These are phyloP conservation scores for Rutpela maculata DNA, from an alignment of 2,888 invertebrate species.

Conservation along the genomic window DNA sequence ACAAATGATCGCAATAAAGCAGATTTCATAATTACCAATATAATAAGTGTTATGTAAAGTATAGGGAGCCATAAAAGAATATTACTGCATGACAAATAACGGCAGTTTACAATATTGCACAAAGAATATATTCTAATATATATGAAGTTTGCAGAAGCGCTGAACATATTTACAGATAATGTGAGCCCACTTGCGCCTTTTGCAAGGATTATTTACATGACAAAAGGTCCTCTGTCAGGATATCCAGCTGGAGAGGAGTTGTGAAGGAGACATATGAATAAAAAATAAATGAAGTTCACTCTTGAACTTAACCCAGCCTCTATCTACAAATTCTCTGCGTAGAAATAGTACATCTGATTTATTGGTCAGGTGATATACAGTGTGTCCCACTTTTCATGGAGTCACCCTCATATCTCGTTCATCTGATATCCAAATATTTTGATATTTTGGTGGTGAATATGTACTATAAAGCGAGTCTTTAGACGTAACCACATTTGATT, in stretches of 20 bases:
- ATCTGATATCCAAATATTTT: too few relatives aligned
- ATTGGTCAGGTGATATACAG: neutral
- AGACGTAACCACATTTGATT: too few relatives aligned
- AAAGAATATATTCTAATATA: constrained; percentile 15
- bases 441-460: too few relatives aligned
- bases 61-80: neutral
- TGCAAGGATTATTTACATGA: constrained; percentile 18
- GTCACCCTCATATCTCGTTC: too few relatives aligned
- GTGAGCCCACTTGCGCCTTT: constrained; percentile 6
- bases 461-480: too few relatives aligned
- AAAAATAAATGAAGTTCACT: neutral
- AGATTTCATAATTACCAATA: neutral
- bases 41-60: neutral
- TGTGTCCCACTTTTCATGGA: neutral
- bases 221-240: constrained; percentile 1
- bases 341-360: neutral
- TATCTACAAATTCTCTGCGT: neutral
- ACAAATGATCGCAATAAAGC: constrained; percentile 7
- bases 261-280: neutral
- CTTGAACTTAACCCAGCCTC: neutral
- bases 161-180: constrained; percentile 23
- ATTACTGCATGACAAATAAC: constrained; percentile 1
- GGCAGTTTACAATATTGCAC: constrained; percentile 10
- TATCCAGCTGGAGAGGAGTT: constrained; percentile 7
- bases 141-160: constrained; percentile 19